Evolutionary conservation across 2,888 invertebrate species (phyloP).

Genomic region (Diabrotica balteata): DNA sequence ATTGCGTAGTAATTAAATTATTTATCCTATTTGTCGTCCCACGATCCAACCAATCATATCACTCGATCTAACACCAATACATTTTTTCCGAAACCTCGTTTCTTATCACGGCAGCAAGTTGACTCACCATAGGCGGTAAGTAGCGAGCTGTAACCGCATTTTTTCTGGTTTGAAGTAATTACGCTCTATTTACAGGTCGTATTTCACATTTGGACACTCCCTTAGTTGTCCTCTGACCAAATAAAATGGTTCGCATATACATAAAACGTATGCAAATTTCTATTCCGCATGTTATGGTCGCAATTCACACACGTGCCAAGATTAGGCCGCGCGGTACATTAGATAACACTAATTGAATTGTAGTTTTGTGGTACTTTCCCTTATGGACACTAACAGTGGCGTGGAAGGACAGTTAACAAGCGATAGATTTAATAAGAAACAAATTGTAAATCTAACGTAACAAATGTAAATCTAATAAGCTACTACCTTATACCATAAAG

Average conservation of each 20-base stretch:
- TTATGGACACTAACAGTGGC: too few relatives aligned
- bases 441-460: too few relatives aligned
- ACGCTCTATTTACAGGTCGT: constrained; percentile 26
- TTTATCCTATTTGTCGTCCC: too few relatives aligned
- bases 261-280: constrained; percentile 26
- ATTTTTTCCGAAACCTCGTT: not conserved
- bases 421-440: too few relatives aligned
- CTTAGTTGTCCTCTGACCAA: constrained; percentile 6
- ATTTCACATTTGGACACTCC: constrained; percentile 22
- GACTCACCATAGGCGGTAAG: too few relatives aligned
- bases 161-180: constrained; percentile 10
- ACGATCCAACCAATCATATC: too few relatives aligned
- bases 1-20: too few relatives aligned
- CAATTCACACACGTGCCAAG: constrained; percentile 33
- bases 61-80: not conserved
- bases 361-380: constrained; percentile 29
- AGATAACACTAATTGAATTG: constrained; percentile 52
- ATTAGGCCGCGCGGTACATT: constrained; percentile 40
- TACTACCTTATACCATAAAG: too few relatives aligned
- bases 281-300: constrained; percentile 22
- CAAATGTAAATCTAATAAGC: too few relatives aligned
- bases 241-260: constrained; percentile 8
- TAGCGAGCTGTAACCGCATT: not conserved
- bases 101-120: too few relatives aligned
- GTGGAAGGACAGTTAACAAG: too few relatives aligned